Conservation (phyloP, 2,113 vertebrate genomes). For the Oostethus manadensis region DNA sequence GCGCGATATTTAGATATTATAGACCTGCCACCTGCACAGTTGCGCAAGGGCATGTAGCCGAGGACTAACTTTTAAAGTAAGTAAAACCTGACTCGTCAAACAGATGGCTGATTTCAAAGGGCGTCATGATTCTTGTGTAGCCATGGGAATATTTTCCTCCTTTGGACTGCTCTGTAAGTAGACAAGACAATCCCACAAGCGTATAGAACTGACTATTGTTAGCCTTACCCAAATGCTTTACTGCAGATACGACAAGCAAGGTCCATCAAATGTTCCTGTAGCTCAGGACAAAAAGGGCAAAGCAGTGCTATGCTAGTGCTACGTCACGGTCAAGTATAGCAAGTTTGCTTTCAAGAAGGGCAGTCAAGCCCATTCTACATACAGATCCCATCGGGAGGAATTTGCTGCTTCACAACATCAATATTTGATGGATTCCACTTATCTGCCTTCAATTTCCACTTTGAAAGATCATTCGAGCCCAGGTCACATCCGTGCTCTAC, state of each 20-base stretch:
- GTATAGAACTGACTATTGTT: conserved; percentile 58
- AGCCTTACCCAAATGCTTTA: conserved; percentile 66
- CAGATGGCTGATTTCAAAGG: conserved; percentile 46
- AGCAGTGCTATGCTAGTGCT: conserved; percentile 32
- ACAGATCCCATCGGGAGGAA: conserved; percentile 24
- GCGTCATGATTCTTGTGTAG: conserved; percentile 54
- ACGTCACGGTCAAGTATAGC: conserved; percentile 19
- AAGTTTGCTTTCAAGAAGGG: conserved; percentile 47
- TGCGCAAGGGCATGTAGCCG: conserved; percentile 63
- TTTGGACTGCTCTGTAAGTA: conserved; percentile 66
- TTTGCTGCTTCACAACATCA: conserved; percentile 41
- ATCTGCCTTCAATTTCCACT: conserved; percentile 73
- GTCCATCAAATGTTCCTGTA: conserved; percentile 57
- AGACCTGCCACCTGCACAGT: conserved; percentile 63
- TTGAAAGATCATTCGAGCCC: conserved; percentile 69
- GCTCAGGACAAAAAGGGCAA: conserved; percentile 52
- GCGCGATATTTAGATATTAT: conserved; percentile 30
- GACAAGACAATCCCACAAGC: conserved; percentile 52
- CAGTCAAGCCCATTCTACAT: conserved; percentile 33
- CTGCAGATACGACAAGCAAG: conserved; percentile 57
- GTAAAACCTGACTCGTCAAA: conserved; percentile 51
- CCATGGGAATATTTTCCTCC: conserved; percentile 59
- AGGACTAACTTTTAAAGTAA: conserved; percentile 26
- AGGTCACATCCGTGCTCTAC: conserved; percentile 70
- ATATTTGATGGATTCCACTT: conserved; percentile 68